Evolutionary conservation across 23 tunicate genomes (phyloP).

Genomic region (Botrylloides violaceus): DNA sequence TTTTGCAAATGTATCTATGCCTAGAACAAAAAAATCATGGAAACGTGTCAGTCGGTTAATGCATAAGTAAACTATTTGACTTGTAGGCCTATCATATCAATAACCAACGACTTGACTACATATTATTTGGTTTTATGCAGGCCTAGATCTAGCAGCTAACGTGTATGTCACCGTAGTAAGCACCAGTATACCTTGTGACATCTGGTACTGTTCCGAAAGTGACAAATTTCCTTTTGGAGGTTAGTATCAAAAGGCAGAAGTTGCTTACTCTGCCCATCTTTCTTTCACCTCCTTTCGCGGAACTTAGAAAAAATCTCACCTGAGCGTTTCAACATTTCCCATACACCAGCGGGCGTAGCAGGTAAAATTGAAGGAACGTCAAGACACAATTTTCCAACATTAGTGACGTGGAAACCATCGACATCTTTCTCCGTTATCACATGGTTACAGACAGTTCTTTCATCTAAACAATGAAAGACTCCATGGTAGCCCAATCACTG

Average conservation of each 20-base stretch:
- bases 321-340: conserved; percentile 79
- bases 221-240: conserved; percentile 13
- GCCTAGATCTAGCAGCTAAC: too few relatives aligned
- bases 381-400: conserved; percentile 74
- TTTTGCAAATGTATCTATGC: conserved; percentile 90
- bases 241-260: conserved; percentile 16
- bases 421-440: conserved; percentile 90
- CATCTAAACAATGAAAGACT: too few relatives aligned
- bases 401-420: conserved; percentile 77
- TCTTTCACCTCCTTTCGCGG: conserved; percentile 8
- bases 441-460: conserved; percentile 85
- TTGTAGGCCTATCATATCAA: too few relatives aligned
- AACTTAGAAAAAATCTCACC: conserved; percentile 21
- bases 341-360: conserved; percentile 94
- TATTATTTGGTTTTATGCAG: too few relatives aligned
- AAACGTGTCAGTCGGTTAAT: too few relatives aligned
- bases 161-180: conserved; percentile 9
- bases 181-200: neutral
- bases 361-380: conserved; percentile 70
- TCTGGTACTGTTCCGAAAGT: neutral
- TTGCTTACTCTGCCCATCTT: neutral
- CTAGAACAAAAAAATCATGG: too few relatives aligned
- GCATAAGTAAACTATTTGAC: too few relatives aligned
- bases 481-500: too few relatives aligned
- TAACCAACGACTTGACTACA: too few relatives aligned